Conservation (phyloP, 2,797 vertebrate species). For the Agapornis canus region DNA sequence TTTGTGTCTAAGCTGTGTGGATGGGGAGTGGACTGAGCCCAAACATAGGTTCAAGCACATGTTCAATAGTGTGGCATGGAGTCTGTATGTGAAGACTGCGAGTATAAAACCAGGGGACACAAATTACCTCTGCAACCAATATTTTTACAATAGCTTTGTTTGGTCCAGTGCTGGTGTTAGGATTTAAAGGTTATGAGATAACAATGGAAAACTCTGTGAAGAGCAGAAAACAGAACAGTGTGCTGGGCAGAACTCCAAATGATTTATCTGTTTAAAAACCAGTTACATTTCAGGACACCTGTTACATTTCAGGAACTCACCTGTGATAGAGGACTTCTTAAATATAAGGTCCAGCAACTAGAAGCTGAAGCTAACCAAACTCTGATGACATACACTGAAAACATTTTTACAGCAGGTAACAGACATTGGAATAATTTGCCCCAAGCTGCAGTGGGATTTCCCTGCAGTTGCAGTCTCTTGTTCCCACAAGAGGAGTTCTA, state of each 20-base stretch:
- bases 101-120: not conserved
- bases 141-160: not conserved
- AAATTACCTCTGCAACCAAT: not conserved
- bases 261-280: not conserved
- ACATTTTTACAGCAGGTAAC: not conserved
- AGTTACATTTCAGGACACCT: not conserved
- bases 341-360: not conserved
- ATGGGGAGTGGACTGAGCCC: not conserved
- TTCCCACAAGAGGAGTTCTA: not conserved
- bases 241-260: not conserved
- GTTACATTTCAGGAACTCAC: not conserved
- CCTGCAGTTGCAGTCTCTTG: not conserved
- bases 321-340: not conserved
- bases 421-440: not conserved
- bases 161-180: not conserved
- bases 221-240: not conserved
- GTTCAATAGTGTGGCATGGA: accelerated
- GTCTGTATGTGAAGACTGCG: not conserved
- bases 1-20: not conserved
- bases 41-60: accelerated
- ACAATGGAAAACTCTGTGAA: not conserved
- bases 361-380: not conserved
- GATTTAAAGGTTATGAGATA: not conserved
- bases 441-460: not conserved
- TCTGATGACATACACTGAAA: not conserved